A percentile compares a stretch with the other conserved stretches of the same genome.
phyloP scores from a whole-genome alignment of 1,140 invertebrate species.

The Heliconius hewitsoni region DNA sequence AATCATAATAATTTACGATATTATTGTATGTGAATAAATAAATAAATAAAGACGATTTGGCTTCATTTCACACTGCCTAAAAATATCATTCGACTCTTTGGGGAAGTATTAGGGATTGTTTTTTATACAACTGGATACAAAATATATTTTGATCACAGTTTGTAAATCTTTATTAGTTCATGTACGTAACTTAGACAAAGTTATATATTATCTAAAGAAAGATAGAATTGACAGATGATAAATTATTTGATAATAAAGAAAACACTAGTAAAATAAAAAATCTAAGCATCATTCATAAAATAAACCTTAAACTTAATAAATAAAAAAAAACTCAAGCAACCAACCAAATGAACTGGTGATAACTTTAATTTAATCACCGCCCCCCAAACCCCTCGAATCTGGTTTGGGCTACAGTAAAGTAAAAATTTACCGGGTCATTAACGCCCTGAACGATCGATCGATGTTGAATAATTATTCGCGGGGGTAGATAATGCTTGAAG shows the following conservation, averaged over 20 bases:
- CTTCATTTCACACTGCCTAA: not conserved
- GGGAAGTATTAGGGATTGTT: not conserved
- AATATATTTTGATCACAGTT: not conserved
- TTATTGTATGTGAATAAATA: not conserved
- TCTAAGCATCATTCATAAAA: no score
- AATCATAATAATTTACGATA: not conserved
- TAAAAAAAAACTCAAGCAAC: not conserved
- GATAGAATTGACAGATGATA: not conserved
- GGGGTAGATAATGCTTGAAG: slow-evolving; percentile 76
- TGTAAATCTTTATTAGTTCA: not conserved
- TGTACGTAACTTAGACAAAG: not conserved
- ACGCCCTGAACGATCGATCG: slow-evolving; percentile 71
- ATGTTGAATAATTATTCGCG: slow-evolving; percentile 73
- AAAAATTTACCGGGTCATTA: slow-evolving; percentile 72
- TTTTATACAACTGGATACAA: not conserved
- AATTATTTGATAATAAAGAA: not conserved
- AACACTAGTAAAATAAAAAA: no score
- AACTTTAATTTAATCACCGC: slow-evolving; percentile 4
- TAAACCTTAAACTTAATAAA: not conserved
- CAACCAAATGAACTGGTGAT: slow-evolving; percentile 5
- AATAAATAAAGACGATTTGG: not conserved
- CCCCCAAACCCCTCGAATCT: not conserved
- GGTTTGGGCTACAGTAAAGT: slow-evolving; percentile 39
- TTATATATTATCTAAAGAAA: no score
- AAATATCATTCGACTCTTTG: not conserved